Conservation (phyloP, 2,888 invertebrate genomes). For the Lycocerus yunnanus region DNA sequence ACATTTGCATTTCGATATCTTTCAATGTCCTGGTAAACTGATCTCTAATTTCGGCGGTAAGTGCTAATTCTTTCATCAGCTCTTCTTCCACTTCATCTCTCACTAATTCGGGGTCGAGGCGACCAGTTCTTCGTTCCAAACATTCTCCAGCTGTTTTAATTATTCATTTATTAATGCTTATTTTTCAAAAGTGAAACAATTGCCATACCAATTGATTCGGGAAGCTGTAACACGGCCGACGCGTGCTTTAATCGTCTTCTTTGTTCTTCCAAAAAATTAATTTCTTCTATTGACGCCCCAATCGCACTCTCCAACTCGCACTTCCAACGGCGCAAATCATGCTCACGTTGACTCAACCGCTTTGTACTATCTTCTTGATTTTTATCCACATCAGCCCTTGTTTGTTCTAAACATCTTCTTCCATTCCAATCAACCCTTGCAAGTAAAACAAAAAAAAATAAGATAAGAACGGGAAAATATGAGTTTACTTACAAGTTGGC, state of each 20-base stretch:
- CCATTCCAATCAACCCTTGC: constrained; percentile 61
- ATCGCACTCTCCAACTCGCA: constrained; percentile 73
- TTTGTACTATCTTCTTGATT: constrained; percentile 71
- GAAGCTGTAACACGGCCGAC: constrained; percentile 67
- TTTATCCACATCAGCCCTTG: constrained; percentile 69
- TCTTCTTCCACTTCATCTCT: constrained; percentile 79
- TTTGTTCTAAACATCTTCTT: constrained; percentile 66
- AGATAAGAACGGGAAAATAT: not conserved
- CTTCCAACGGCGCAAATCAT: constrained; percentile 76
- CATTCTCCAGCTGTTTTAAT: constrained; percentile 67
- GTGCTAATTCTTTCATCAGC: constrained; percentile 72
- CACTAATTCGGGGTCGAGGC: constrained; percentile 74
- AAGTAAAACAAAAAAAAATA: constrained; percentile 4
- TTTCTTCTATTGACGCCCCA: constrained; percentile 71
- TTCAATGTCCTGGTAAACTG: constrained; percentile 65
- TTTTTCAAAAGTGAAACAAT: not conserved
- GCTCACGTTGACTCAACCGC: constrained; percentile 67
- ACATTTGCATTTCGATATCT: constrained; percentile 71
- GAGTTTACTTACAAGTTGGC: constrained; percentile 45
- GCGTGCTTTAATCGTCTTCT: constrained; percentile 71
- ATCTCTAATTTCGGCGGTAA: constrained; percentile 71
- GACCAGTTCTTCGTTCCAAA: constrained; percentile 69
- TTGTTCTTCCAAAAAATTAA: constrained; percentile 69
- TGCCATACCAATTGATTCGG: constrained; percentile 72
- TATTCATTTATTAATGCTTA: not conserved